A percentile compares a stretch with the other conserved stretches of the same genome.
phyloP scores from a whole-genome alignment of 2,797 vertebrate species.

The Peromyscus attwateri region DNA sequence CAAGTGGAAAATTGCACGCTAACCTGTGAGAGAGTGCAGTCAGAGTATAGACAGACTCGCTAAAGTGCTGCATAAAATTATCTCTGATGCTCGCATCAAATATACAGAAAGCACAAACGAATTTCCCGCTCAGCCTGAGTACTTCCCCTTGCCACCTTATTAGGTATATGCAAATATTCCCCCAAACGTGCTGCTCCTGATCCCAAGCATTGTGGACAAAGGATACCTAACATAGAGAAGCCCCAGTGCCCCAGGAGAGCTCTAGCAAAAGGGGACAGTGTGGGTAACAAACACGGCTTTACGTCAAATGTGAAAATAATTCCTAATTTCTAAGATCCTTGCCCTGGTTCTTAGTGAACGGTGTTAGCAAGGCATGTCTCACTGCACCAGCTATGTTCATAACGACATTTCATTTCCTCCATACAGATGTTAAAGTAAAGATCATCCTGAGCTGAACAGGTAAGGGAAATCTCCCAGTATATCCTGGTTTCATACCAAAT shows the following conservation, averaged over 20 bases:
- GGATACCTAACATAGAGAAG: neutral
- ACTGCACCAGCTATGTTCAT: neutral
- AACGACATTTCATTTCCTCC: neutral
- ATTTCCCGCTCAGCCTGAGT: neutral
- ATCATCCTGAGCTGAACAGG: neutral
- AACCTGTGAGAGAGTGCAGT: neutral
- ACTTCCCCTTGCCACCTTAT: neutral
- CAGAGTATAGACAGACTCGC: neutral
- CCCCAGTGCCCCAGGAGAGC: neutral
- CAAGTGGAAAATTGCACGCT: neutral
- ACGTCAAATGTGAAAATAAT: neutral
- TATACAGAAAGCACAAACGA: neutral
- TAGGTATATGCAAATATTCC: neutral
- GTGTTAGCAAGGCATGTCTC: neutral
- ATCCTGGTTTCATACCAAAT: neutral
- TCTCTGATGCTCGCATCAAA: neutral
- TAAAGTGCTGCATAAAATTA: constrained; percentile 1
- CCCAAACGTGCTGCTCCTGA: neutral
- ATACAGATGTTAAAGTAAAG: constrained; percentile 8
- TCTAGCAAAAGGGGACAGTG: neutral
- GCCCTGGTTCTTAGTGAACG: neutral
- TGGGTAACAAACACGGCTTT: neutral
- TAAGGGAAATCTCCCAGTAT: neutral
- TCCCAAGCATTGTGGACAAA: neutral
- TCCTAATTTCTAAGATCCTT: neutral